Evolutionary conservation across 2,888 invertebrate species (phyloP).

Genomic region (Zaprionus bogoriensis): DNA sequence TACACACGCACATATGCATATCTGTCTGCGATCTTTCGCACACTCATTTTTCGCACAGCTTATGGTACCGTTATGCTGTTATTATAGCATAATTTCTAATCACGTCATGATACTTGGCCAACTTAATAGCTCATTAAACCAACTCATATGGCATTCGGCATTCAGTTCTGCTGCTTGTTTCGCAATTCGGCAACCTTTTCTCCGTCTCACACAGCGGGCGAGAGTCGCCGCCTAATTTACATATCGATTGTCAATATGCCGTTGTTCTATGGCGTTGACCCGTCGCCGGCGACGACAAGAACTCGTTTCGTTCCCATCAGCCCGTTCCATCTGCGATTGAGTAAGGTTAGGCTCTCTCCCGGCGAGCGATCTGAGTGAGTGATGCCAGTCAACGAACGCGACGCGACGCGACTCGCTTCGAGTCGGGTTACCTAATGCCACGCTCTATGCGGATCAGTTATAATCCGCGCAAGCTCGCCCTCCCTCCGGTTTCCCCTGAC

Average conservation of each 20-base stretch:
- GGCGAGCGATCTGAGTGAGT: conserved; percentile 35
- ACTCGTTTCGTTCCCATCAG: conserved; percentile 55
- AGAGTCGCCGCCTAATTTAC: conserved; percentile 49
- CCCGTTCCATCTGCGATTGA: conserved; percentile 51
- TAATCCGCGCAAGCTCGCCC: conserved; percentile 22
- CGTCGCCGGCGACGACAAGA: conserved; percentile 22
- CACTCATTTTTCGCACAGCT: conserved; percentile 17
- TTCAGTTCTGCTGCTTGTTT: background rate
- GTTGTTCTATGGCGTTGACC: conserved; percentile 60
- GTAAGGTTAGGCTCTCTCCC: conserved; percentile 47
- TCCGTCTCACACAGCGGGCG: conserved; percentile 4
- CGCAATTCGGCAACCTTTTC: conserved; percentile 26
- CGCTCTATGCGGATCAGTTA: conserved; percentile 40
- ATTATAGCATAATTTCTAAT: conserved; percentile 27
- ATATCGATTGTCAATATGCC: conserved; percentile 60
- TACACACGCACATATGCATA: background rate
- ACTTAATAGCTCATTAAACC: conserved; percentile 42
- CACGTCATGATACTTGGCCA: conserved; percentile 15
- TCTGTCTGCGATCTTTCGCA: conserved; percentile 13
- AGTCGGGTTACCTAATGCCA: conserved; percentile 60
- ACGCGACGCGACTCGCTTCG: background rate
- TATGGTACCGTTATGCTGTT: conserved; percentile 15
- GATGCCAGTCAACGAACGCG: conserved; percentile 63
- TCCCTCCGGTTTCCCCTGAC: background rate
- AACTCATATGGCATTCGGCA: conserved; percentile 29